A percentile compares a stretch with the other conserved stretches of the same genome.
These are phyloP conservation scores for Pediacus dermestoides DNA, from an alignment of 2,888 invertebrate species.

Conservation along the genomic window DNA sequence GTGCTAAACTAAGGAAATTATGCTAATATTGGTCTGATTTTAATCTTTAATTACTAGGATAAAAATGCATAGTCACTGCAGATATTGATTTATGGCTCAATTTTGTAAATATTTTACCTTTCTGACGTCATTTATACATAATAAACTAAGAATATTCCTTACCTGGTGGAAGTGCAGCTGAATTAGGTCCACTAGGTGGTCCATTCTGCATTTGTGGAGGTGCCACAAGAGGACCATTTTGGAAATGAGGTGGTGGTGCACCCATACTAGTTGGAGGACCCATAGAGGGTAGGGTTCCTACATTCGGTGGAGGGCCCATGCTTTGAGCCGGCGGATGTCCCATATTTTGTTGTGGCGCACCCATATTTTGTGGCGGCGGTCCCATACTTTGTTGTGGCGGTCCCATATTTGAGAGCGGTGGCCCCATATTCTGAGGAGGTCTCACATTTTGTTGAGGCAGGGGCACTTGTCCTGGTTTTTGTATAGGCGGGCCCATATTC, in stretches of 20 bases:
- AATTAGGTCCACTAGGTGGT: neutral
- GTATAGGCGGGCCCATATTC: too few relatives aligned
- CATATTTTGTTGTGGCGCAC: conserved; percentile 5
- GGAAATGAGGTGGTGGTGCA: conserved; percentile 4
- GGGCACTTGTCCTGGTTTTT: conserved; percentile 28
- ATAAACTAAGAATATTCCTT: too few relatives aligned
- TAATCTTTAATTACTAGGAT: too few relatives aligned
- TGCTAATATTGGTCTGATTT: too few relatives aligned
- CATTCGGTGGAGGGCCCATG: conserved; percentile 6
- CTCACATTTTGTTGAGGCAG: conserved; percentile 28
- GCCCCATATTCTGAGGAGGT: conserved; percentile 13
- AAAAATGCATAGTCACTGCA: too few relatives aligned
- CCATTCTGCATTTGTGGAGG: conserved; percentile 7
- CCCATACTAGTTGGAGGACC: neutral
- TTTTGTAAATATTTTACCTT: too few relatives aligned
- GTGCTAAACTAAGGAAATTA: too few relatives aligned
- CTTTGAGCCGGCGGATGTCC: conserved; percentile 4
- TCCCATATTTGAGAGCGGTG: conserved; percentile 37
- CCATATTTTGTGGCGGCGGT: conserved; percentile 1
- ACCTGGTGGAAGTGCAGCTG: too few relatives aligned
- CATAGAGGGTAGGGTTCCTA: neutral
- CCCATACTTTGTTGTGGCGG: conserved; percentile 32
- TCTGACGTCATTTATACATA: too few relatives aligned
- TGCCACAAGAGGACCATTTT: too few relatives aligned
- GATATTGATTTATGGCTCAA: too few relatives aligned